Evolutionary conservation across 2,888 invertebrate species (phyloP).

Genomic region (Trichopoda pennipes): DNA sequence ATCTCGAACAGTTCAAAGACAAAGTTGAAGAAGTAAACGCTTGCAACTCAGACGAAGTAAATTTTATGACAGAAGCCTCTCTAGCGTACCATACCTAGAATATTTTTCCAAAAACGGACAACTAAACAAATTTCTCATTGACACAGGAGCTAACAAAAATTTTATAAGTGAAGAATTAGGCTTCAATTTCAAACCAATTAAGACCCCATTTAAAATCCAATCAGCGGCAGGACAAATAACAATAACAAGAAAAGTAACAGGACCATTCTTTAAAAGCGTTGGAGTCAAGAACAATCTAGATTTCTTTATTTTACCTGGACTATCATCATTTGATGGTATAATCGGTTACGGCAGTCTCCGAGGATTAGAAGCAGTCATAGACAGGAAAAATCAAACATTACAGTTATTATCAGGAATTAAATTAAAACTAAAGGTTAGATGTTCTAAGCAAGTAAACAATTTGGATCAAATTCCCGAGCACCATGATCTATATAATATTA

Average conservation of each 20-base stretch:
- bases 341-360: slow-evolving; percentile 61
- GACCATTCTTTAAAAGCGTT: slow-evolving; percentile 25
- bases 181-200: slow-evolving; percentile 11
- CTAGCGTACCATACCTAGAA: slow-evolving; percentile 51
- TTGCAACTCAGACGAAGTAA: slow-evolving; percentile 10
- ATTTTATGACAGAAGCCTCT: slow-evolving; percentile 8
- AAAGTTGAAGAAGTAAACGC: not conserved
- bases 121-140: slow-evolving; percentile 33
- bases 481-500: not conserved
- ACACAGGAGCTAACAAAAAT: slow-evolving; percentile 32
- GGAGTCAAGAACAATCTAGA: slow-evolving; percentile 33
- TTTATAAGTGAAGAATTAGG: slow-evolving; percentile 11
- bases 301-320: slow-evolving; percentile 55
- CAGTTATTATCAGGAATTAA: not conserved
- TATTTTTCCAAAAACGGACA: slow-evolving; percentile 12
- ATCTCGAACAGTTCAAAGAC: slow-evolving; percentile 2
- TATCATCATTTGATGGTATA: slow-evolving; percentile 52
- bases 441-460: slow-evolving; percentile 2
- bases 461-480: not conserved
- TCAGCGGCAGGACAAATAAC: slow-evolving; percentile 14
- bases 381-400: slow-evolving; percentile 23
- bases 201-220: slow-evolving; percentile 17
- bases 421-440: not conserved
- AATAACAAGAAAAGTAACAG: slow-evolving; percentile 15
- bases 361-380: slow-evolving; percentile 61